Evolutionary conservation across 1,140 invertebrate species (phyloP).

Genomic region (Sipha flava): DNA sequence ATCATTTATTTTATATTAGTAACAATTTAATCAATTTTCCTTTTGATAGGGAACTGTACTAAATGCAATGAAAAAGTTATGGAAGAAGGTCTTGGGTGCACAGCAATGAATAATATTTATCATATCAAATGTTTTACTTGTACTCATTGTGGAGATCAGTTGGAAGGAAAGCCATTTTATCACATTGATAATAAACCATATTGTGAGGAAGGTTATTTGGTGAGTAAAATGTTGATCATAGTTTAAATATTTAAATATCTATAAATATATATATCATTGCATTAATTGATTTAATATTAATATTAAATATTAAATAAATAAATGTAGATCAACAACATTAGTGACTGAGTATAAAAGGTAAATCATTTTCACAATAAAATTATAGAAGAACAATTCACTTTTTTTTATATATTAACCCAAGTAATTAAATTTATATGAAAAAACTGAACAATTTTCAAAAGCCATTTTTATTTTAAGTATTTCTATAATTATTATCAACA

Average conservation of each 20-base stretch:
- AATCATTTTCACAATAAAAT: too few relatives aligned
- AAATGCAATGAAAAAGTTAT: constrained; percentile 83
- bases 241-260: constrained; percentile 24
- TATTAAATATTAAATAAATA: too few relatives aligned
- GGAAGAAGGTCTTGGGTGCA: constrained; percentile 87
- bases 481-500: too few relatives aligned
- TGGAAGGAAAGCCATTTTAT: constrained; percentile 94
- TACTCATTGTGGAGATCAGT: constrained; percentile 71
- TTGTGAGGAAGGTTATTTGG: constrained; percentile 89
- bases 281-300: too few relatives aligned
- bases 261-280: too few relatives aligned
- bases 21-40: neutral
- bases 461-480: too few relatives aligned
- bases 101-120: constrained; percentile 92
- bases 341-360: too few relatives aligned
- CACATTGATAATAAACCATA: constrained; percentile 86
- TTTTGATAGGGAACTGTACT: constrained; percentile 72
- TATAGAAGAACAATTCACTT: too few relatives aligned
- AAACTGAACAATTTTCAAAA: too few relatives aligned
- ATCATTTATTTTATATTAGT: neutral
- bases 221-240: constrained; percentile 45
- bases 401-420: too few relatives aligned
- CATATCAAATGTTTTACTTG: constrained; percentile 94
- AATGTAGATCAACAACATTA: too few relatives aligned
- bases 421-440: too few relatives aligned